Evolutionary conservation across 1,140 invertebrate genomes (phyloP).

Genomic region (Drosophila azteca): DNA sequence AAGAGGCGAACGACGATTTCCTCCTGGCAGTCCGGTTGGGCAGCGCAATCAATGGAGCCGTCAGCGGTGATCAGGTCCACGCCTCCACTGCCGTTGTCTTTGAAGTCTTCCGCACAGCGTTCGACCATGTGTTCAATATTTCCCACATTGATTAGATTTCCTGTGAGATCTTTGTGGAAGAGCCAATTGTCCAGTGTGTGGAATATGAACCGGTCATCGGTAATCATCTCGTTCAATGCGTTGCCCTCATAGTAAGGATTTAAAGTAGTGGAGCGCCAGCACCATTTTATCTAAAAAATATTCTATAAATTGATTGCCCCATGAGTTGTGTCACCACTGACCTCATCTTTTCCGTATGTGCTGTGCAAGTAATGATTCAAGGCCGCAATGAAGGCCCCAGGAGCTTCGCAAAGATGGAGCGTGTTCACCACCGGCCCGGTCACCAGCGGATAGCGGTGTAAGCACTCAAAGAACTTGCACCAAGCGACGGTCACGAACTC

Average conservation of each 20-base stretch:
- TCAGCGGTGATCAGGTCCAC: slow-evolving; percentile 92
- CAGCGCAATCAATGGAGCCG: slow-evolving; percentile 95
- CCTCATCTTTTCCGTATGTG: slow-evolving; percentile 85
- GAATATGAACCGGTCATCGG: slow-evolving; percentile 93
- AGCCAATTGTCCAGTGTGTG: slow-evolving; percentile 91
- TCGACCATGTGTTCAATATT: slow-evolving; percentile 87
- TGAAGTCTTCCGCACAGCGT: slow-evolving; percentile 40
- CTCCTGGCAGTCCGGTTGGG: slow-evolving; percentile 94
- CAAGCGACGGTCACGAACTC: slow-evolving; percentile 95
- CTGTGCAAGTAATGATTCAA: slow-evolving; percentile 93
- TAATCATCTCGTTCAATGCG: slow-evolving; percentile 88
- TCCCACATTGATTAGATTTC: slow-evolving; percentile 89
- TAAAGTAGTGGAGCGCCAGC: slow-evolving; percentile 93
- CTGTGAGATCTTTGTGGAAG: slow-evolving; percentile 93
- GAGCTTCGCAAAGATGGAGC: slow-evolving; percentile 96
- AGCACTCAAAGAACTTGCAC: slow-evolving; percentile 96
- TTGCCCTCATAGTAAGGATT: slow-evolving; percentile 97
- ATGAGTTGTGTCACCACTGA: slow-evolving; percentile 42
- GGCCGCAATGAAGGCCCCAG: slow-evolving; percentile 95
- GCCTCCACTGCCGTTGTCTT: slow-evolving; percentile 7
- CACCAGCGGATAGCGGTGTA: slow-evolving; percentile 88
- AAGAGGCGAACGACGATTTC: slow-evolving; percentile 89
- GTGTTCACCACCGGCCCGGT: slow-evolving; percentile 86
- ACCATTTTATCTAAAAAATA: slow-evolving; percentile 86
- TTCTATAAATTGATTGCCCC: not conserved